Evolutionary conservation across 2,888 invertebrate species (phyloP).

Genomic region (Leptopilina drosophilae): DNA sequence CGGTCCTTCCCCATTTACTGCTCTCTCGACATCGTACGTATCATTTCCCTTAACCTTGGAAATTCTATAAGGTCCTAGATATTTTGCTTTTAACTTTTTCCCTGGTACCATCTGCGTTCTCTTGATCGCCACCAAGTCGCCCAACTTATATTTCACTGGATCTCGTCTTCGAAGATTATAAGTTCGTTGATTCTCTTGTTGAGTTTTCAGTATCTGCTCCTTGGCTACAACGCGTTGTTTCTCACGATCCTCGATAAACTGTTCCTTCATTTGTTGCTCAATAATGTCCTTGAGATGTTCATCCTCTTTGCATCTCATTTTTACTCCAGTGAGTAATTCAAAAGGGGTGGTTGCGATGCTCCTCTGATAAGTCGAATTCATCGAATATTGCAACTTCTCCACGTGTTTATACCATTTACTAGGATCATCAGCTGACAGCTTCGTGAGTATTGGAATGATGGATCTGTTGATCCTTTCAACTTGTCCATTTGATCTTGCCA

Average conservation of each 20-base stretch:
- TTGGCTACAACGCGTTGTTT: slow-evolving; percentile 18
- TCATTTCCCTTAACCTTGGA: slow-evolving; percentile 33
- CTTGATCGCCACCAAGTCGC: slow-evolving; percentile 43
- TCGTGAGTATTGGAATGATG: too few species aligned
- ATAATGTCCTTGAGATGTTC: too few species aligned
- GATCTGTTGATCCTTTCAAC: too few species aligned
- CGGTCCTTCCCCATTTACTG: slow-evolving; percentile 20
- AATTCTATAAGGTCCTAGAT: slow-evolving; percentile 34
- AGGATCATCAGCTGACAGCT: too few species aligned
- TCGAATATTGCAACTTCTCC: too few species aligned
- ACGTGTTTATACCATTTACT: too few species aligned
- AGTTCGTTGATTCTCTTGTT: slow-evolving; percentile 41
- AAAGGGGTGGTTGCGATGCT: too few species aligned
- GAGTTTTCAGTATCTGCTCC: slow-evolving; percentile 35
- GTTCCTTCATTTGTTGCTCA: neutral
- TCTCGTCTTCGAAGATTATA: slow-evolving; percentile 43
- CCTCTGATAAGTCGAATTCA: too few species aligned
- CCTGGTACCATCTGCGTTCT: slow-evolving; percentile 39
- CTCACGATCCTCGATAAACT: slow-evolving; percentile 33
- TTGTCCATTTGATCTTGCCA: too few species aligned
- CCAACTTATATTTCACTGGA: too few species aligned
- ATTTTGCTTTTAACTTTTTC: slow-evolving; percentile 38
- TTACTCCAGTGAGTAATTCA: too few species aligned
- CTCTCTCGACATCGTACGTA: slow-evolving; percentile 39
- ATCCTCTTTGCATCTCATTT: too few species aligned